A percentile compares a stretch with the other conserved stretches of the same genome.
These are phyloP conservation scores for Peromyscus leucopus DNA, from an alignment of 2,113 vertebrate species.

Conservation along the genomic window DNA sequence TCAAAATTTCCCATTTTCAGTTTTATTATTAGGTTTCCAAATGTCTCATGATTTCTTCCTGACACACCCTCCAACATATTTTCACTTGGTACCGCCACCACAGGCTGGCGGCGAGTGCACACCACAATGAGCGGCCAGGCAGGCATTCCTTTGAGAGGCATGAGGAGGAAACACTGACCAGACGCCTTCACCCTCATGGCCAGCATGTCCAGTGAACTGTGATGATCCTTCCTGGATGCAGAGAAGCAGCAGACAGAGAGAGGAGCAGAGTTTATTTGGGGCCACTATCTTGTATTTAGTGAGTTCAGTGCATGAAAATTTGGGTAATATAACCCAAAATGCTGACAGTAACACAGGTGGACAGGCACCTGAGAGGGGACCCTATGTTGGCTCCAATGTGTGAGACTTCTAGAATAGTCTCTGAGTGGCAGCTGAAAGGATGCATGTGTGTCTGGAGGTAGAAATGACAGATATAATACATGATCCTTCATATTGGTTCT, in stretches of 20 bases:
- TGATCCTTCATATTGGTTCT: background rate
- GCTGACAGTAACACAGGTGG: background rate
- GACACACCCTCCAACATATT: background rate
- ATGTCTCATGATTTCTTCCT: slow-evolving; percentile 66
- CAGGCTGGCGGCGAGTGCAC: background rate
- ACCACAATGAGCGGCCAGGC: background rate
- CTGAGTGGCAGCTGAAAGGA: background rate
- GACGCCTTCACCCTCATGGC: background rate
- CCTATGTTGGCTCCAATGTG: background rate
- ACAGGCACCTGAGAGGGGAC: background rate
- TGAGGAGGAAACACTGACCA: background rate
- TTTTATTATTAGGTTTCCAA: slow-evolving; percentile 75
- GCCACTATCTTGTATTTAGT: background rate
- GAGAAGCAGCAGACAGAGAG: background rate
- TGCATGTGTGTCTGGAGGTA: background rate
- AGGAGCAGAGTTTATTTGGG: background rate
- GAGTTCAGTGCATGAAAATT: background rate
- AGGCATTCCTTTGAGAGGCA: background rate
- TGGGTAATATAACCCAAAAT: background rate
- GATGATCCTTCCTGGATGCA: fast-evolving
- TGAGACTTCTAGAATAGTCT: background rate
- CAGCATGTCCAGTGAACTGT: too few species aligned
- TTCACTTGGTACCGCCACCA: background rate
- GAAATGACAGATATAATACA: background rate
- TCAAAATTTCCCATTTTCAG: slow-evolving; percentile 61